Evolutionary conservation across 1,140 invertebrate species (phyloP), one percentile per base, ranked within the genome.

Genomic region (Drosophila orosa): DNA sequence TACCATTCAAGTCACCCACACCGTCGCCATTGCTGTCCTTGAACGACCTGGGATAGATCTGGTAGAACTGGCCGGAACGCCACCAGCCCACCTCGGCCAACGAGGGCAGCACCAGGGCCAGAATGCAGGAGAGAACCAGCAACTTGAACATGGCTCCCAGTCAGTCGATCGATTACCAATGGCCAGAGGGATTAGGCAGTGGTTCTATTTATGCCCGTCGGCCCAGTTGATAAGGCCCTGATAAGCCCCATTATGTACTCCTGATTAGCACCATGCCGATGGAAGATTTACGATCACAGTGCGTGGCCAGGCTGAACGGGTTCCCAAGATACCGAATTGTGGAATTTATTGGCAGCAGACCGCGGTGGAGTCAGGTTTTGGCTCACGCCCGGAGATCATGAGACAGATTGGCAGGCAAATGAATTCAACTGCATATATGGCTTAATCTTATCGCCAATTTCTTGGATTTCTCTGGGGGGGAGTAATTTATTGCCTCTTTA

Each of bases 1-100:
- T 29, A 93, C 94, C 94, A 80, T 93, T 93, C 5, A 97, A 86
- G 91, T 97, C 96, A 1, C 96, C 96, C 17, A 96, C 92, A 3
- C 97, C 96, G 89, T 97, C 95, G 2, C 94, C 95, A 85, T 96
- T 93, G 54, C 94, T 94, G 83, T 98, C 97, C 78, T 95, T 95
- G 90, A 96, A 97, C 3, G 96, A 96, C 55, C 95, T 92, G 0
- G 95, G 95, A 86, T 97, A 96, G 44, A 97, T 94, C 91, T 97
- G 96, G 90, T 97, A 97, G 25, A 97, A 93, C 6, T 94, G 90
- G 2, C 94, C 94, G 31, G 93, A 94, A 69, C 96, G 93, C 95
- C 95, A 97, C 96, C 97, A 97, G 27, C 73, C 84, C 22, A 71
- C 39, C 19, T 87, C 84, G n/a, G 84, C 84, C 10, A 89, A 37